Percentiles rank a stretch among this genome's conserved stretches.
These are phyloP conservation scores for Coranthus polyacanthus DNA, from an alignment of 2,797 vertebrate species.

Conservation along the genomic window DNA sequence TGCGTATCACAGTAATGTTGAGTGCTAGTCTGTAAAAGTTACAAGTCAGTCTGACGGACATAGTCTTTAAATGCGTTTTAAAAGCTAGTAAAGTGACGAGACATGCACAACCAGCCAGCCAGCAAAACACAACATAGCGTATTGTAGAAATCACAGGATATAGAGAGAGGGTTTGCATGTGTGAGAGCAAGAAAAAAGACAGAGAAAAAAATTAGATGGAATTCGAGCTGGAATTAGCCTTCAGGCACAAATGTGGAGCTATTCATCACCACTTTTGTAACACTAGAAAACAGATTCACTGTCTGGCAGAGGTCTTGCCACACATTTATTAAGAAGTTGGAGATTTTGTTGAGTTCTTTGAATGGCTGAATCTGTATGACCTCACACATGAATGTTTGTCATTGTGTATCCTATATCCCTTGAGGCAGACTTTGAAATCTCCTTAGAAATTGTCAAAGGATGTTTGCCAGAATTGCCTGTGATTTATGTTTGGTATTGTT, in stretches of 20 bases:
- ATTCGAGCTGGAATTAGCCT: constrained; percentile 56
- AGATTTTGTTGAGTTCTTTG: constrained; percentile 41
- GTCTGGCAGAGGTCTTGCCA: constrained; percentile 25
- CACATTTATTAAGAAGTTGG: constrained; percentile 49
- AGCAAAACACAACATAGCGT: constrained; percentile 8
- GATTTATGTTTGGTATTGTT: constrained; percentile 8
- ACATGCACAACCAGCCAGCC: too few relatives aligned
- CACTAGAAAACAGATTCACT: constrained; percentile 28
- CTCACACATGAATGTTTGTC: constrained; percentile 55
- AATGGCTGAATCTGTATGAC: constrained; percentile 48
- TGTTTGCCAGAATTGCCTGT: constrained; percentile 14
- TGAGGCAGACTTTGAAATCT: constrained; percentile 46
- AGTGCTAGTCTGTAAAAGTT: too few relatives aligned
- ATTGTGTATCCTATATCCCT: constrained; percentile 57
- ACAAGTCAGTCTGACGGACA: too few relatives aligned
- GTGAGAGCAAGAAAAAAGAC: not conserved
- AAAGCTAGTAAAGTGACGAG: too few relatives aligned
- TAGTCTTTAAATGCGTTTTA: too few relatives aligned
- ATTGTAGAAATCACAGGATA: constrained; percentile 17
- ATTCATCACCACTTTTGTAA: constrained; percentile 38
- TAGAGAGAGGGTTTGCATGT: constrained; percentile 5
- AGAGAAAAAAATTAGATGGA: constrained; percentile 25
- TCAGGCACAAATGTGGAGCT: constrained; percentile 34
- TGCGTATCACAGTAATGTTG: too few relatives aligned
- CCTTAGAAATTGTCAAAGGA: constrained; percentile 23